phyloP scores from a whole-genome alignment of 2,888 invertebrate species.

The Aphidius colemani region DNA sequence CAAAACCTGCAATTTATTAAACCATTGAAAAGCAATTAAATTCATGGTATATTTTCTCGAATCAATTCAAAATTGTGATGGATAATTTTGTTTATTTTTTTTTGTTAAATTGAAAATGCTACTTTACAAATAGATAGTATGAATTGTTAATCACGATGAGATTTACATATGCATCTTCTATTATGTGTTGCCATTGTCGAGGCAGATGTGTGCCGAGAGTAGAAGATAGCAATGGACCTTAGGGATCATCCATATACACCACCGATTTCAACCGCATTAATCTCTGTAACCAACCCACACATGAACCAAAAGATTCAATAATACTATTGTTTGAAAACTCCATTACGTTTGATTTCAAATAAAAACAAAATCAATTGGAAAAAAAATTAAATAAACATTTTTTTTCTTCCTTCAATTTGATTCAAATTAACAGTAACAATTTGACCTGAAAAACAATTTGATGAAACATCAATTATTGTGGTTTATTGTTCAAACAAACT shows the following conservation, averaged over 20 bases:
- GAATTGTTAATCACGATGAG: constrained; percentile 55
- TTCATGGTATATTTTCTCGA: no score
- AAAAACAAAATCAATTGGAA: neutral
- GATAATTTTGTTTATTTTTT: no score
- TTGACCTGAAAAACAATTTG: neutral
- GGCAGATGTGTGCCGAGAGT: constrained; percentile 48
- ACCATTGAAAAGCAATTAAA: no score
- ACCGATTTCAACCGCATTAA: neutral
- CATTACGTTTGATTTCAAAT: neutral
- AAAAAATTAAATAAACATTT: neutral
- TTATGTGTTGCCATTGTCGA: constrained; percentile 43
- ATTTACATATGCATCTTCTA: constrained; percentile 53
- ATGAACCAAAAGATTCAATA: neutral
- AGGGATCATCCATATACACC: constrained; percentile 11
- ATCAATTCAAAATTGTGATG: no score
- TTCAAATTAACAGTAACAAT: constrained; percentile 1
- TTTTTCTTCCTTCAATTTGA: constrained; percentile 2
- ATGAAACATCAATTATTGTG: constrained; percentile 1
- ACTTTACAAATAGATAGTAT: no score
- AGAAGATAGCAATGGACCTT: constrained; percentile 48
- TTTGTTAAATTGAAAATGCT: no score
- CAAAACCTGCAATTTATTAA: no score
- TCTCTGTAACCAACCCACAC: no score
- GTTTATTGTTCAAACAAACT: no score
- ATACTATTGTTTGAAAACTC: constrained; percentile 3